Base-by-base conservation (phyloP, 2,113 vertebrate species). In the Rissa tridactyla region DNA sequence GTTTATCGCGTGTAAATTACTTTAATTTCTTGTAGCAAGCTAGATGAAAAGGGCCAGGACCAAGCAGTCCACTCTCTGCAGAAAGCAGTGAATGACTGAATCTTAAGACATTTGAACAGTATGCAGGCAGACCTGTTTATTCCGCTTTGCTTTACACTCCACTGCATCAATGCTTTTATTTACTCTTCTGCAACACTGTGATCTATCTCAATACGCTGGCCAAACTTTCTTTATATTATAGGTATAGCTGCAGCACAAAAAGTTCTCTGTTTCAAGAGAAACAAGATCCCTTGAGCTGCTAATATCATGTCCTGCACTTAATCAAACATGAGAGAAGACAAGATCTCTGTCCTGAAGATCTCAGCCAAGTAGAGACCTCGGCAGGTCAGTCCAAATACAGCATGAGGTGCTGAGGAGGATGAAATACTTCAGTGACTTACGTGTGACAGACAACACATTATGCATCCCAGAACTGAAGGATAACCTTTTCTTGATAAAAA, bases 351-450 rank as follows among this genome's bases (percentile, higher is more conserved):
- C 36, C 62, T 32, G 11, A 44, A 52, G 47, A 58, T 18, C n/a
- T 68, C 26, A 15, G 73, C n/a, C 36, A 25, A 49, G 47, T 58
- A 0, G 18, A 64, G 73, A 14, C 64, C 64, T 42, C 4, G 76
- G 23, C 32, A 22, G 23, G 38, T 29, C 61, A 55, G 17, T 6
- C 58, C 42, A 20, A 61, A 52, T 0, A 26, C 34, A 6, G 76
- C 32, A 9, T 0, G 1, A 42, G 42, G 34, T 5, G 22, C 21
- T 25, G 1, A 13, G 1, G 26, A n/a, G 23, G 52, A 16, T 18
- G 40, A 71, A 93, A 60, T 12, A 25, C 32, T 32, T 34, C 40
- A 10, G 42, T 1, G 64, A 71, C 38, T 13, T 38, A 36, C 15
- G 4, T 22, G 32, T 25, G 25, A 10, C 21, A 34, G 38, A 17